Base-by-base conservation (phyloP, 2,888 invertebrate species). In the Melanophora roralis region DNA sequence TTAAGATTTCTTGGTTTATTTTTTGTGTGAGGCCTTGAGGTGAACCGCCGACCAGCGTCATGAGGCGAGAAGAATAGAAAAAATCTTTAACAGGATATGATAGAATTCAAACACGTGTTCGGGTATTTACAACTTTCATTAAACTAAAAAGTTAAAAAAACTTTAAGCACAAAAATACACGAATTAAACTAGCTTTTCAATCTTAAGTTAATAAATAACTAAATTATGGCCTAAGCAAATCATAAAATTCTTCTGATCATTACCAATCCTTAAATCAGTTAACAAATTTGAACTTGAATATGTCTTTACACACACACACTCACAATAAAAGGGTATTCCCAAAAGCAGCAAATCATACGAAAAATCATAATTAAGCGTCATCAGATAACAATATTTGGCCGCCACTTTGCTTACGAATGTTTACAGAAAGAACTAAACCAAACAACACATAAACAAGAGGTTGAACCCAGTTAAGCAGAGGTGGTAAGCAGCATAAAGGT, bases 311-410 rank as follows among this genome's bases (percentile, higher is more conserved):
- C 21, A 16, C 12, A 23, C 14, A 11, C 21, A 34, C 59, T 43
- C 32, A 51, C 47, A 53, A 43, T 59, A 60, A 38, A 49, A 55
- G 67, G 80, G 80, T 80, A 72, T 80, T 80, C 76, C 80, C 68
- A 67, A 75, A 34, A 45, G 43, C 43, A 40, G 49, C 23, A 57
- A 27, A n/a, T n/a, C n/a, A n/a, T n/a, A 27, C 3, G 9, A 43
- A 59, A 14, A 40, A 76, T 76, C 80, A 76, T 80, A 76, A 76
- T 80, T 51, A 62, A 80, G 67, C 75, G n/a, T 68, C 43, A 80
- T 80, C 80, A 73, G 80, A 80, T 80, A 80, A 79, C 27, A 75
- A 76, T 53, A 76, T 80, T n/a, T 67, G 67, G 80, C 75, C 79
- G 72, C 76, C 76, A 80, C 80, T 75, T 75, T 71, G 79, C 51